A percentile compares a stretch with the other conserved stretches of the same genome.
phyloP scores from a whole-genome alignment of 2,888 invertebrate genomes.

The Drosophila austrosaltans region DNA sequence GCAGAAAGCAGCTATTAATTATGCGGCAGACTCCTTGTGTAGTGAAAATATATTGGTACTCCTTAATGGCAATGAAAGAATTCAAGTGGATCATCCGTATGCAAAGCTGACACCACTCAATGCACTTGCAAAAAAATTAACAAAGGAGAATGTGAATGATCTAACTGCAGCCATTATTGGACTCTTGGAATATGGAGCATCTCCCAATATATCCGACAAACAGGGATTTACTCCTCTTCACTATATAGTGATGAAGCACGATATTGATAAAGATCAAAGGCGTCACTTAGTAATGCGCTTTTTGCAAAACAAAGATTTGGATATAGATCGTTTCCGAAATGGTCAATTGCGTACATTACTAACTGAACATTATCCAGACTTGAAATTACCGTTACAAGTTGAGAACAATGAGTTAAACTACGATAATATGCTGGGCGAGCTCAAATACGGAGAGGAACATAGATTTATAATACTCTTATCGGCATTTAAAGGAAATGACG shows the following conservation, averaged over 20 bases:
- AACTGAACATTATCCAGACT: not conserved
- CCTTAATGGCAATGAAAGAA: slow-evolving; percentile 41
- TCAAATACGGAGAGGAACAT: slow-evolving; percentile 85
- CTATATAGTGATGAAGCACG: slow-evolving; percentile 70
- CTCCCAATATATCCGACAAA: slow-evolving; percentile 80
- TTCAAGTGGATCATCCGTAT: slow-evolving; percentile 68
- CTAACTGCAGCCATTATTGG: slow-evolving; percentile 68
- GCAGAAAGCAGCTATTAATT: slow-evolving; percentile 72
- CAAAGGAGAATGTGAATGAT: slow-evolving; percentile 60
- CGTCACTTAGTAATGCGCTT: slow-evolving; percentile 66
- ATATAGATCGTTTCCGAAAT: slow-evolving; percentile 73
- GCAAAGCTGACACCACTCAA: slow-evolving; percentile 79
- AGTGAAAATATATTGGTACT: slow-evolving; percentile 67
- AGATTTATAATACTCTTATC: slow-evolving; percentile 85
- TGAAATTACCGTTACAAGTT: not conserved
- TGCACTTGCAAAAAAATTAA: slow-evolving; percentile 74
- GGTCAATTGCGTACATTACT: slow-evolving; percentile 72
- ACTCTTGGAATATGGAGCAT: slow-evolving; percentile 74
- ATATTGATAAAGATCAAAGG: slow-evolving; percentile 45
- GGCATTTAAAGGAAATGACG: slow-evolving; percentile 67
- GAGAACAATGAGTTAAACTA: slow-evolving; percentile 46
- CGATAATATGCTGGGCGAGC: slow-evolving; percentile 84
- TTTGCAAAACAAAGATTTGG: slow-evolving; percentile 57
- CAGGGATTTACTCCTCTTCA: slow-evolving; percentile 76
- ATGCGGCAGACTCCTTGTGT: slow-evolving; percentile 78